Conservation (phyloP, 2,888 invertebrate genomes). For the Dendrolimus houi region DNA sequence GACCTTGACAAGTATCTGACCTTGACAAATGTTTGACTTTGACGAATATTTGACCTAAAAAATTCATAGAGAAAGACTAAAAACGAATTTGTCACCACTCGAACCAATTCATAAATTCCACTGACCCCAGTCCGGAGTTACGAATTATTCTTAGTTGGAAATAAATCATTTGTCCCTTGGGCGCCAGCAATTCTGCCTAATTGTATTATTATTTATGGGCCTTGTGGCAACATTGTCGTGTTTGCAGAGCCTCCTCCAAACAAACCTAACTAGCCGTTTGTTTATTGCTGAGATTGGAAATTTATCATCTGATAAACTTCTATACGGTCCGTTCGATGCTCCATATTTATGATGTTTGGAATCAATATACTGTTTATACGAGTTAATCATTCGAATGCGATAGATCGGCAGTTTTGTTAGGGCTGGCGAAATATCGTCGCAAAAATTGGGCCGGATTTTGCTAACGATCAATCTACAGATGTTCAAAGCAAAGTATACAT, state of each 20-base stretch:
- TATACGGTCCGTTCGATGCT: not conserved
- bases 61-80: too few relatives aligned
- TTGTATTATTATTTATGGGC: constrained; percentile 55
- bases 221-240: constrained; percentile 35
- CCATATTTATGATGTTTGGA: not conserved
- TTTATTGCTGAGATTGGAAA: constrained; percentile 9
- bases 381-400: not conserved
- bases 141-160: constrained; percentile 27
- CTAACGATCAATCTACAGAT: too few relatives aligned
- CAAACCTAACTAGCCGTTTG: constrained; percentile 22
- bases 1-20: too few relatives aligned
- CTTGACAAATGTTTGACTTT: too few relatives aligned
- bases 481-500: too few relatives aligned
- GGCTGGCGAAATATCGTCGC: not conserved
- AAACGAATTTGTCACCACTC: too few relatives aligned
- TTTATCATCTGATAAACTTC: not conserved
- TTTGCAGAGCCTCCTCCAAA: constrained; percentile 29
- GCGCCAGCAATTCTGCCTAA: constrained; percentile 32
- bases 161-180: constrained; percentile 37
- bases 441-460: too few relatives aligned
- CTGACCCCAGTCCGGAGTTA: constrained; percentile 16
- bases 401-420: not conserved
- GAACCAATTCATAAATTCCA: not conserved
- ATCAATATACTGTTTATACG: not conserved
- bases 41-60: too few relatives aligned